A percentile compares a stretch with the other conserved stretches of the same genome.
phyloP scores from a whole-genome alignment of 1,140 invertebrate genomes.

The Dendroctonus ponderosae region DNA sequence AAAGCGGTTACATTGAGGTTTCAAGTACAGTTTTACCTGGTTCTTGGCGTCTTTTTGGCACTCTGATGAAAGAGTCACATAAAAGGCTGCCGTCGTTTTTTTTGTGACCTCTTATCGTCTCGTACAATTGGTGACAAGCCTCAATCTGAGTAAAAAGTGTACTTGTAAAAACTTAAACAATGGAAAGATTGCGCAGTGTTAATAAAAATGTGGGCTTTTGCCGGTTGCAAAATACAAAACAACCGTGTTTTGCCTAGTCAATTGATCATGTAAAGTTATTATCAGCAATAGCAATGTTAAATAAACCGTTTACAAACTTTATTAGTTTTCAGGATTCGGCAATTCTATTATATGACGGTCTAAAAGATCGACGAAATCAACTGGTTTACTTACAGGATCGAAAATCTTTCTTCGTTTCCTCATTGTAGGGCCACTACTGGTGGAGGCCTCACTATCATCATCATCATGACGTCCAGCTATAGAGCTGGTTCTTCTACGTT shows the following conservation, averaged over 20 bases:
- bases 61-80: constrained; percentile 93
- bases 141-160: constrained; percentile 61
- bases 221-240: too few species aligned
- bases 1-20: not conserved
- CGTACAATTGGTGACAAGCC: constrained; percentile 89
- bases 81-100: constrained; percentile 87
- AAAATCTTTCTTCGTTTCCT: constrained; percentile 47
- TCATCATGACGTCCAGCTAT: constrained; percentile 66
- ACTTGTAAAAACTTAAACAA: not conserved
- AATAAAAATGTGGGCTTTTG: too few species aligned
- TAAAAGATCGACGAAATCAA: too few species aligned
- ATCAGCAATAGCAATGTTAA: too few species aligned
- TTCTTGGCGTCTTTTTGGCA: constrained; percentile 87
- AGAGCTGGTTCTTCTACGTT: constrained; percentile 57
- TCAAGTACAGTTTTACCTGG: constrained; percentile 53
- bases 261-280: too few species aligned
- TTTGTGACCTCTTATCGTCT: constrained; percentile 85
- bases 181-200: not conserved
- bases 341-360: too few species aligned
- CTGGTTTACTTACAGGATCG: constrained; percentile 46
- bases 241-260: too few species aligned
- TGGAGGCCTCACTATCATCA: constrained; percentile 52
- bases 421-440: constrained; percentile 42
- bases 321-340: too few species aligned
- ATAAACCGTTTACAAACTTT: too few species aligned